Evolutionary conservation across 2,113 vertebrate genomes (phyloP).

Genomic region (Lagopus leucura): DNA sequence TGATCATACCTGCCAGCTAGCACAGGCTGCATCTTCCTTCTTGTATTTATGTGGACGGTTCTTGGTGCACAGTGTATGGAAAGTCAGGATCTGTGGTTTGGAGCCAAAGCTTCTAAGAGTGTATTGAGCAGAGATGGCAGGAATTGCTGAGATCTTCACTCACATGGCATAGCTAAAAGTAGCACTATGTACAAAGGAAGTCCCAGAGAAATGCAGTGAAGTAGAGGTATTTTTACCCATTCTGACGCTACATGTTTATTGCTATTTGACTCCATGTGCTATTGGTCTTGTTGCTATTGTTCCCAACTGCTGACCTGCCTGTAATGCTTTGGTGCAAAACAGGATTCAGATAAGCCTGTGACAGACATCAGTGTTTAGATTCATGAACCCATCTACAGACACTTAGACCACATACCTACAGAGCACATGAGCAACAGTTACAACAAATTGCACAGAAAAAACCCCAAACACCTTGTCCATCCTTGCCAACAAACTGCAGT

Average conservation of each 20-base stretch:
- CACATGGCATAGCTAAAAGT: neutral
- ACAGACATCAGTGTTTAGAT: neutral
- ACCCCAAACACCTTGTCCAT: neutral
- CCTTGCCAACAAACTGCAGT: neutral
- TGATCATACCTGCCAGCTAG: neutral
- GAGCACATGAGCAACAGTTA: neutral
- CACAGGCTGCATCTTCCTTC: neutral
- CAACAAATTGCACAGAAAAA: neutral
- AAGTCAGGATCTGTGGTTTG: neutral
- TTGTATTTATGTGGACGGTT: neutral
- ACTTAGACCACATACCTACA: neutral
- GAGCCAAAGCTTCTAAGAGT: neutral
- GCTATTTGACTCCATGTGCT: neutral
- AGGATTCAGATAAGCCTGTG: neutral
- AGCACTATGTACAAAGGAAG: rapidly evolving
- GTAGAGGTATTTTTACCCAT: neutral
- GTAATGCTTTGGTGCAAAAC: neutral
- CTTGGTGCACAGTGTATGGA: neutral
- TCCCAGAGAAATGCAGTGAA: neutral
- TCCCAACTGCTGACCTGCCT: neutral
- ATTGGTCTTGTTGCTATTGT: neutral
- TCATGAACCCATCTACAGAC: neutral
- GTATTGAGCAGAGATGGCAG: neutral
- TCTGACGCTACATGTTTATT: neutral
- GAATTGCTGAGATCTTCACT: neutral